Base-by-base conservation (phyloP, 2,113 vertebrate species). In the Talpa occidentalis region DNA sequence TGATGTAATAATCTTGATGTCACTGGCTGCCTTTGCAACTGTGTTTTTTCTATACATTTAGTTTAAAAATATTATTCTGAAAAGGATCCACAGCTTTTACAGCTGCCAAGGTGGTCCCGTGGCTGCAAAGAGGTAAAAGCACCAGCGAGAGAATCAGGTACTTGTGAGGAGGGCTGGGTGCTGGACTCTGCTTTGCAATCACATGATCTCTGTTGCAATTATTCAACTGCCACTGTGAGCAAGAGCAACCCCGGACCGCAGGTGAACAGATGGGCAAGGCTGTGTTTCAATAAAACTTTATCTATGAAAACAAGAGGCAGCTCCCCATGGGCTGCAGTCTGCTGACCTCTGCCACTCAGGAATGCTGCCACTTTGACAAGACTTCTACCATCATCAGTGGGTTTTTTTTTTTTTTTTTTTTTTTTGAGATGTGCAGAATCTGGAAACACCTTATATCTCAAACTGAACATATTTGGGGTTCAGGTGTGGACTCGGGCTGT, bases 201-300 rank as follows among this genome's bases (percentile, higher is more conserved):
- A 7, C 2, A 12, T 24, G 44, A 37, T 60, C 35, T 26, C 30
- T 26, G 21, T 3, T 35, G 64, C 19, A 30, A 32, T 42, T 9
- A 44, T 11, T 37, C 62, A 30, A 2, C 60, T 24, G 47, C 56
- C 14, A 0, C 16, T 1, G 2, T 0, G 32, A 17, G 52, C 1
- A 3, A 72, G 67, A 70, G 54, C 10, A 30, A 54, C 67, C 26
- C 24, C 21, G 22, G 30, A 17, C 0, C 2, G 9, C 1, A 15
- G 0, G 4, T 8, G 17, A 37, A 37, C 0, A 15, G 21, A 26
- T 2, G 66, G 44, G 28, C 2, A 6, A 11, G 76, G 59, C 47
- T 40, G 42, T 4, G 19, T 54, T 12, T 35, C 32, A 70, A 26
- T 30, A 88, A 47, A 81, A 47, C 60, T 84, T 73, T 47, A 72